Evolutionary conservation across 1,140 invertebrate species (phyloP).

Genomic region (Drosophila varians): DNA sequence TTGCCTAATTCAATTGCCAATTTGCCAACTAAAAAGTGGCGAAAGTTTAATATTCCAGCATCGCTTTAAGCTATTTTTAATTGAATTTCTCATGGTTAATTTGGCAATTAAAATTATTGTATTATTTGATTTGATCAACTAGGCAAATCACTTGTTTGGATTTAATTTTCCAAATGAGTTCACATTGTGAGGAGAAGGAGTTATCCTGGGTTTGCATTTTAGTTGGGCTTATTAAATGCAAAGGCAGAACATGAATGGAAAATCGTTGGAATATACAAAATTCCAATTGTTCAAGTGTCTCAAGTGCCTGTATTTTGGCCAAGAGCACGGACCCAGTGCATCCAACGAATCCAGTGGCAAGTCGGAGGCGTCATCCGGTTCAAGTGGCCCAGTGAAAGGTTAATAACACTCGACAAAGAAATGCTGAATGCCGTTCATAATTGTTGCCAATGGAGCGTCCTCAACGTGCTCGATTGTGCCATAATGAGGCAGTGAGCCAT

Average conservation of each 20-base stretch:
- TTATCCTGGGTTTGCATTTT: too few relatives aligned
- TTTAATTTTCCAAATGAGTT: neutral
- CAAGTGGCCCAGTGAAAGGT: slow-evolving; percentile 75
- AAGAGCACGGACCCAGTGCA: slow-evolving; percentile 26
- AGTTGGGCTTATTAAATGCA: slow-evolving; percentile 33
- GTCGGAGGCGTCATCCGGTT: slow-evolving; percentile 22
- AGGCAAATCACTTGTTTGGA: neutral
- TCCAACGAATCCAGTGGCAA: neutral
- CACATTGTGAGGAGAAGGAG: neutral
- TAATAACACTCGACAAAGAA: slow-evolving; percentile 74
- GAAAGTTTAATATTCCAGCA: neutral
- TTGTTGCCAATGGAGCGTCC: slow-evolving; percentile 33
- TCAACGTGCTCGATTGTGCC: slow-evolving; percentile 25
- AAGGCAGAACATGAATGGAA: neutral
- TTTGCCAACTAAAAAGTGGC: neutral
- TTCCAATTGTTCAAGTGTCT: slow-evolving; percentile 28
- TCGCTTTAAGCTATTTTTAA: neutral
- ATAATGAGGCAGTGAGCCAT: slow-evolving; percentile 44
- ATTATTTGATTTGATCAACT: neutral
- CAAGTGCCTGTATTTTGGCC: slow-evolving; percentile 43
- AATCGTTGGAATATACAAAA: slow-evolving; percentile 6
- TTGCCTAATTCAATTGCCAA: slow-evolving; percentile 23
- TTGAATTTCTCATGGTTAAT: neutral
- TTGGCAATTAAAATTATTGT: neutral
- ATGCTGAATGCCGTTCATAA: slow-evolving; percentile 44